Base-by-base conservation (phyloP, 2,113 vertebrate species). In the Corythaeola cristata region DNA sequence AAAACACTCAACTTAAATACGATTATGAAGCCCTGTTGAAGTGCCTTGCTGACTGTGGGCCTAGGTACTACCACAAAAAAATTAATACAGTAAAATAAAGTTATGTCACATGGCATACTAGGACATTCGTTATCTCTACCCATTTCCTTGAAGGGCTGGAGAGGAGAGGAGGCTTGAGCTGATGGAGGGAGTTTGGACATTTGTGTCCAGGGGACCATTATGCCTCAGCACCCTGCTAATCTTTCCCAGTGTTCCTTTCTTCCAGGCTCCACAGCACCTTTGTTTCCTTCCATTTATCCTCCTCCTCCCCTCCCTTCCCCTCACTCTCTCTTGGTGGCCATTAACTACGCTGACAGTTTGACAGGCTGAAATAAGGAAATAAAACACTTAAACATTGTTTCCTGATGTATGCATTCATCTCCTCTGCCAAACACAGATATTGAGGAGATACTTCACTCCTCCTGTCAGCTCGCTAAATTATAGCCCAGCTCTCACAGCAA, bases 371-470 rank as follows among this genome's bases (percentile, higher is more conserved):
- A 98, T 97, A 98, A 98, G 98, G 98, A 98, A 98, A 98, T 98
- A 98, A 98, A 98, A 98, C 98, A 98, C 98, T 98, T 98, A 98
- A 98, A 98, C 98, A 98, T 97, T 97, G 98, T 98, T 98, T 98
- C 98, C 97, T 98, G 98, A 99, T 98, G 98, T 98, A 98, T 98
- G 98, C 98, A 98, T 99, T 99, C 98, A 99, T 99, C 98, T 98
- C 97, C 96, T 95, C 98, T 98, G 98, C 98, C 99, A 99, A 98
- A 98, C 98, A 98, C 98, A 97, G 98, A 98, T 98, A 98, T 98
- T 98, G 98, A 98, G 98, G 96, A 98, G 98, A 99, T 98, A 97
- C 98, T 98, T 99, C 98, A 98, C 98, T 98, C 98, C 98, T 98
- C 98, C 98, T 98, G 98, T 98, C 98, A 98, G 98, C 96, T 97